Base-by-base conservation (phyloP, 2,113 vertebrate genomes). In the Alosa alosa region DNA sequence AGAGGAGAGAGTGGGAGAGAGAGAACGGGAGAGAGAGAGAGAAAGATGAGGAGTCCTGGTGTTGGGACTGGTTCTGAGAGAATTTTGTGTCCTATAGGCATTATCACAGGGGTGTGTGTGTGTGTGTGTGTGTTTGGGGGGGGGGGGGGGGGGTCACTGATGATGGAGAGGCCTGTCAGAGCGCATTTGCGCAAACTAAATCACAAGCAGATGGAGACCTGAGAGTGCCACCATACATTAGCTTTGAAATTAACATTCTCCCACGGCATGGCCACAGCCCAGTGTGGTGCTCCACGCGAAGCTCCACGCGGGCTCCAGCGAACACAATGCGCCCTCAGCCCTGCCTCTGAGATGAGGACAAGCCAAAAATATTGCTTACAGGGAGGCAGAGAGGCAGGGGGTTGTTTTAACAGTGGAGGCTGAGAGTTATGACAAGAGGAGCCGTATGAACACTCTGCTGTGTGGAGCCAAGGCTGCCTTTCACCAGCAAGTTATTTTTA, bases 121-220 rank as follows among this genome's bases (percentile, higher is more conserved):
- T 52, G 75, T 50, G 41, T 44, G 41, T 1, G 41, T 44, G 0
- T 44, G n/a, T n/a, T n/a, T n/a, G n/a, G n/a, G n/a, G n/a, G n/a
- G n/a, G 41, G 2, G 41, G 2, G 41, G 2, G 41, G 2, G 41
- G 2, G 41, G 2, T 0, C 41, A 0, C 4, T 44, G n/a, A 82
- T 88, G 88, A 88, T 89, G 87, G 88, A 88, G 84, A 86, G 36
- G 87, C 55, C 64, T 88, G 88, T 88, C 88, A 90, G 68, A 82
- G 72, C 46, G n/a, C 52, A 86, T 84, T 82, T 81, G 81, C 84
- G 83, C 55, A 36, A 85, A 81, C 82, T 87, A 84, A 85, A 88
- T 90, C 82, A 86, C 85, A 52, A 50, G 49, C 78, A 44, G 52
- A 86, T 82, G 85, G 68, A 86, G 81, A 68, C 45, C 39, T 84